phyloP scores from a whole-genome alignment of 1,140 invertebrate species.

The Achatina immaculata region DNA sequence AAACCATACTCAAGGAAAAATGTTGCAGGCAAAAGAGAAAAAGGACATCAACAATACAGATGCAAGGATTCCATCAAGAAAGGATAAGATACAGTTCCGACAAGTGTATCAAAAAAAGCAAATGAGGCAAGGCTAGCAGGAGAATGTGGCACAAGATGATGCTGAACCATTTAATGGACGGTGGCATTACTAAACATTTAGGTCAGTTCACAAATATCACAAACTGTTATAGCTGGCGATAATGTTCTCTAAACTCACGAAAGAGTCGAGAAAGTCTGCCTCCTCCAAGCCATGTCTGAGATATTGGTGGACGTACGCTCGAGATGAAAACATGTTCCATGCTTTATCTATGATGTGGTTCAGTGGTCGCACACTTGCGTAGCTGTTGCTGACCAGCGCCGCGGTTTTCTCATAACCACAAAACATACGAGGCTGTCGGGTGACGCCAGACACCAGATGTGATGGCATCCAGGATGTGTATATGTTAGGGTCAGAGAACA shows the following conservation, averaged over 20 bases:
- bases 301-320: conserved; percentile 72
- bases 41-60: too few species aligned
- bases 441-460: conserved; percentile 48
- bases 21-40: too few species aligned
- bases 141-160: too few species aligned
- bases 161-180: too few species aligned
- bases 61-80: too few species aligned
- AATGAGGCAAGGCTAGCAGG: too few species aligned
- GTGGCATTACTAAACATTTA: too few species aligned
- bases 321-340: conserved; percentile 70
- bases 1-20: too few species aligned
- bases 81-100: too few species aligned
- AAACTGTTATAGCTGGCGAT: conserved; percentile 66
- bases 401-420: conserved; percentile 68
- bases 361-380: conserved; percentile 54
- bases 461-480: conserved; percentile 64
- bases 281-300: conserved; percentile 64
- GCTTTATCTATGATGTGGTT: conserved; percentile 66
- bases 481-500: conserved; percentile 61
- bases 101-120: too few species aligned
- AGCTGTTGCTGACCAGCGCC: conserved; percentile 66
- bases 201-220: conserved; percentile 41
- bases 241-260: conserved; percentile 69
- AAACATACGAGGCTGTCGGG: conserved; percentile 59
- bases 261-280: conserved; percentile 70